Conservation (phyloP, 2,888 invertebrate species). For the Ethmia dodecea region DNA sequence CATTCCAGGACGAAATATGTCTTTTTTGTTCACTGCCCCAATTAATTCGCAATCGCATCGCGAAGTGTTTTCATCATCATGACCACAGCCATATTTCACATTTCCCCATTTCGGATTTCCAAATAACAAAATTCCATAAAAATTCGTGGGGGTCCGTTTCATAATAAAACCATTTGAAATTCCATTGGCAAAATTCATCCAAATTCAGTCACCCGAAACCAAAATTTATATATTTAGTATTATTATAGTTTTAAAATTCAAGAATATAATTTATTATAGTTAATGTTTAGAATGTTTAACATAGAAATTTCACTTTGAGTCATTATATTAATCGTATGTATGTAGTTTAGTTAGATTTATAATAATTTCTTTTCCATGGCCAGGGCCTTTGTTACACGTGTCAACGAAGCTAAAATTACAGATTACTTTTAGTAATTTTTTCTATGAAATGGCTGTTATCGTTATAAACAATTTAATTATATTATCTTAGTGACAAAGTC, state of each 20-base stretch:
- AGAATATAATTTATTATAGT: conserved; percentile 12
- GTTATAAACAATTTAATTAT: too few relatives aligned
- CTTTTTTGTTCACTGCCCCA: neutral
- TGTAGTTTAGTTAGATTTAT: conserved; percentile 11
- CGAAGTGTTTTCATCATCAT: conserved; percentile 19
- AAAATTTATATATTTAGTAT: conserved; percentile 22
- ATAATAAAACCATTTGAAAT: conserved; percentile 4
- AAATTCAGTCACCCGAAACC: conserved; percentile 31
- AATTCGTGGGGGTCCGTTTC: conserved; percentile 18
- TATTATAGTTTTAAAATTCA: conserved; percentile 4
- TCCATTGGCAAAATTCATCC: conserved; percentile 19
- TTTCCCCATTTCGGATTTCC: neutral
- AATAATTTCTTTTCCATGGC: conserved; percentile 12
- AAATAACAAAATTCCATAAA: too few relatives aligned
- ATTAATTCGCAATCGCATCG: neutral
- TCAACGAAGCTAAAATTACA: conserved; percentile 7
- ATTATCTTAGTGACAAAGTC: too few relatives aligned
- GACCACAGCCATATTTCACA: neutral
- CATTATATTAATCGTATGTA: conserved; percentile 32
- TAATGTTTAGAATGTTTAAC: conserved; percentile 19
- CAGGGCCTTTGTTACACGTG: conserved; percentile 17
- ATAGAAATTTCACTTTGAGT: conserved; percentile 30
- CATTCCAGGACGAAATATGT: conserved; percentile 8
- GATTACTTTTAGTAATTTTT: too few relatives aligned
- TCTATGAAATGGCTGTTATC: too few relatives aligned